A percentile compares a stretch with the other conserved stretches of the same genome.
These are phyloP conservation scores for Ypsolopha sequella DNA, from an alignment of 2,888 invertebrate genomes.

Conservation along the genomic window DNA sequence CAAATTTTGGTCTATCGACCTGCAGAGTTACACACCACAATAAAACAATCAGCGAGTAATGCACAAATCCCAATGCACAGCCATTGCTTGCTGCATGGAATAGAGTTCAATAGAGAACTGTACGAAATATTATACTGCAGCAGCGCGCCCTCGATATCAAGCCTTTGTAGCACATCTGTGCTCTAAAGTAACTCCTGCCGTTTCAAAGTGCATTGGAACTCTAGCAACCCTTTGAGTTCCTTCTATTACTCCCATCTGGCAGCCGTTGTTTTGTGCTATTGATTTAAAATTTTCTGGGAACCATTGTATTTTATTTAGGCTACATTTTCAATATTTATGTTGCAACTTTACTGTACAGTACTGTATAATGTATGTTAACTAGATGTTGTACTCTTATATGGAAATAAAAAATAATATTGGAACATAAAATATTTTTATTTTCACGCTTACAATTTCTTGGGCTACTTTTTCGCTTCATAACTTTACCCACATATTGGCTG, in stretches of 20 bases:
- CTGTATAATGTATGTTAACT: no score
- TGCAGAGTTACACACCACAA: slow-evolving; percentile 23
- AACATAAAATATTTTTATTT: no score
- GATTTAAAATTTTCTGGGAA: background rate
- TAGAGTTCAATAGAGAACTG: slow-evolving; percentile 20
- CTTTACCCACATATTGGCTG: background rate
- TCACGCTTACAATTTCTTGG: no score
- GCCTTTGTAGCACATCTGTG: slow-evolving; percentile 45
- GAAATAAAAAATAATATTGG: no score
- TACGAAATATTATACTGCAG: slow-evolving; percentile 19
- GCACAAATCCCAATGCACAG: slow-evolving; percentile 7
- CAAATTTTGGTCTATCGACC: slow-evolving; percentile 31
- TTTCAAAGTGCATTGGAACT: slow-evolving; percentile 25
- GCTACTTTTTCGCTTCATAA: background rate
- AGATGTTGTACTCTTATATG: no score
- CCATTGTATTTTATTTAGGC: background rate
- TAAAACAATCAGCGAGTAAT: slow-evolving; percentile 12
- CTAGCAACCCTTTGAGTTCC: slow-evolving; percentile 33
- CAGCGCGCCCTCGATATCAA: slow-evolving; percentile 13
- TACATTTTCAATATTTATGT: no score
- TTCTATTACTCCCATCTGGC: background rate
- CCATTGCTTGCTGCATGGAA: background rate
- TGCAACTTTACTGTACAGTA: no score
- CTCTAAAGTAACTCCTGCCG: slow-evolving; percentile 29
- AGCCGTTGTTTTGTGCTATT: background rate